A percentile compares a stretch with the other conserved stretches of the same genome.
phyloP scores from a whole-genome alignment of 2,797 vertebrate genomes.

The Steatocranus sp. region DNA sequence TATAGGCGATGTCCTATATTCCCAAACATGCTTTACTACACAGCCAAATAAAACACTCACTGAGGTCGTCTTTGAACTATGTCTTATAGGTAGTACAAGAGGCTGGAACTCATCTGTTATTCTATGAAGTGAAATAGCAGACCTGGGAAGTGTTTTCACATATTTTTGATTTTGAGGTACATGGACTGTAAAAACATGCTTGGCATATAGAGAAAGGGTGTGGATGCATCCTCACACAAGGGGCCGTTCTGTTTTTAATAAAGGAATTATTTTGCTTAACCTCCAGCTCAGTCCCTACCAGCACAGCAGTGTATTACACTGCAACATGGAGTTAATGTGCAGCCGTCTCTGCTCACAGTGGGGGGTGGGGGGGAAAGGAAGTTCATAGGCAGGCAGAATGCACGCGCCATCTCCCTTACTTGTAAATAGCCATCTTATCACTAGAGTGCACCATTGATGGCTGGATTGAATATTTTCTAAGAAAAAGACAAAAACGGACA shows the following conservation, averaged over 20 bases:
- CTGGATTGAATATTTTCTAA: conserved; percentile 73
- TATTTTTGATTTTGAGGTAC: conserved; percentile 23
- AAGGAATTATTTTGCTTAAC: not conserved
- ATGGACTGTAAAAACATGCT: conserved; percentile 11
- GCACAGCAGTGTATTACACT: not conserved
- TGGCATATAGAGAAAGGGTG: not conserved
- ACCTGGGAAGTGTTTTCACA: conserved; percentile 13
- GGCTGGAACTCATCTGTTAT: conserved; percentile 47
- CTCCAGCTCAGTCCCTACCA: not conserved
- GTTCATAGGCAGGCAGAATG: not conserved
- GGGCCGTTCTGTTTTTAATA: not conserved
- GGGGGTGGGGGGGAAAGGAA: not conserved
- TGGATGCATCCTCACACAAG: conserved; percentile 1
- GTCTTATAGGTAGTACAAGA: conserved; percentile 18
- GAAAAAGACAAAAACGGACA: conserved; percentile 43
- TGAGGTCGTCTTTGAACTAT: conserved; percentile 9
- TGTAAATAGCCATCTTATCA: conserved; percentile 80
- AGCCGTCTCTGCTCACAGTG: not conserved
- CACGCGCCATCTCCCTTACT: conserved; percentile 44
- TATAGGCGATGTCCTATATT: conserved; percentile 2
- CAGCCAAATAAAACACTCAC: conserved; percentile 37
- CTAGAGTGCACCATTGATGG: conserved; percentile 64
- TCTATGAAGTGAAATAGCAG: conserved; percentile 2
- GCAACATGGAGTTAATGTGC: not conserved
- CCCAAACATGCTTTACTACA: conserved; percentile 23